phyloP scores from a whole-genome alignment of 2,888 invertebrate species.

The Heliconius erato region DNA sequence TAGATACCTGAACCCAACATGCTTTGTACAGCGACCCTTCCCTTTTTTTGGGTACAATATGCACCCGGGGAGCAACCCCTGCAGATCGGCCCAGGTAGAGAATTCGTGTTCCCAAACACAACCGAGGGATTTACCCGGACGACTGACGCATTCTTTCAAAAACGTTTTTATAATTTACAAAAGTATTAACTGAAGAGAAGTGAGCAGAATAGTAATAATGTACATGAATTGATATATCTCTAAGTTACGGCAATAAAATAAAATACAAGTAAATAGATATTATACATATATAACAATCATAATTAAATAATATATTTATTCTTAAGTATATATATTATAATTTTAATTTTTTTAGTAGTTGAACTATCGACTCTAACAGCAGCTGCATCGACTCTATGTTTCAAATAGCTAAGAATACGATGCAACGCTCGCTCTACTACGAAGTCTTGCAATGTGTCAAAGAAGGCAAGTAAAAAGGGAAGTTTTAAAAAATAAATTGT shows the following conservation, averaged over 20 bases:
- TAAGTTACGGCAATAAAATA: neutral
- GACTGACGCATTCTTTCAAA: slow-evolving; percentile 65
- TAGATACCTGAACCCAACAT: slow-evolving; percentile 58
- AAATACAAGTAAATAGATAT: neutral
- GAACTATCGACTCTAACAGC: neutral
- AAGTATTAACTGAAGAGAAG: slow-evolving; percentile 51
- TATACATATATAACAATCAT: neutral
- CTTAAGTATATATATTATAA: neutral
- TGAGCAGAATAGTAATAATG: slow-evolving; percentile 1
- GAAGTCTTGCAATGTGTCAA: slow-evolving; percentile 59
- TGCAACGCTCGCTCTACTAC: slow-evolving; percentile 65
- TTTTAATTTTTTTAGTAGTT: neutral
- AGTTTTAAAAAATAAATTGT: slow-evolving; percentile 72
- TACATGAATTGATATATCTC: neutral
- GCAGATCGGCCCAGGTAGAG: slow-evolving; percentile 75
- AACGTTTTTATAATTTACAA: slow-evolving; percentile 55
- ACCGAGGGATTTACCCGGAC: slow-evolving; percentile 69
- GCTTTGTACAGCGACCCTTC: slow-evolving; percentile 73
- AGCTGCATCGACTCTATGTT: slow-evolving; percentile 40
- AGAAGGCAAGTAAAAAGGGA: slow-evolving; percentile 57
- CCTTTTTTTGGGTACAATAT: slow-evolving; percentile 80
- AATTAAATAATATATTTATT: neutral
- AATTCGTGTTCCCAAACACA: slow-evolving; percentile 65
- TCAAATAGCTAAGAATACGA: slow-evolving; percentile 57
- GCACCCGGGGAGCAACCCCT: slow-evolving; percentile 74